These are phyloP conservation scores for Phortica okadai DNA, from an alignment of 2,888 invertebrate species.

Conservation along the genomic window DNA sequence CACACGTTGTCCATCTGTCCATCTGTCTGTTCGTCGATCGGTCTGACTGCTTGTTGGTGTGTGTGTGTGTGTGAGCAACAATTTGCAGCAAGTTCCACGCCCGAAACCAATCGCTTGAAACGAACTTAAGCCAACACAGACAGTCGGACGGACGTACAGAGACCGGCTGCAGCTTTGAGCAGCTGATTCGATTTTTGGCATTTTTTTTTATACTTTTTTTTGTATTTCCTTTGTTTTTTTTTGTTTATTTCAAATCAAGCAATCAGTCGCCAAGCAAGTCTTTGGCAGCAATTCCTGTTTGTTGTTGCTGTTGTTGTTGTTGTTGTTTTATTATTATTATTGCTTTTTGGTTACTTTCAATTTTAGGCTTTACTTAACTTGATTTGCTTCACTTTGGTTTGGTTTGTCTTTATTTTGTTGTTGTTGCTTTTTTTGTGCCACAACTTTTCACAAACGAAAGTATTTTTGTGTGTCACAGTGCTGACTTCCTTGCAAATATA, in stretches of 20 bases:
- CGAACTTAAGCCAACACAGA: no score
- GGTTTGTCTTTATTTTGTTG: constrained; percentile 24
- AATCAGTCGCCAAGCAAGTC: not conserved
- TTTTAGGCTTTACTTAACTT: constrained; percentile 5
- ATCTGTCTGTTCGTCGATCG: not conserved
- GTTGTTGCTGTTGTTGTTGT: not conserved
- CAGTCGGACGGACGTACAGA: no score
- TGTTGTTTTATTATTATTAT: constrained; percentile 3
- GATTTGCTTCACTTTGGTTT: constrained; percentile 24
- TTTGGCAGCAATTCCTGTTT: constrained; percentile 6
- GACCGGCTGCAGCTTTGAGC: not conserved
- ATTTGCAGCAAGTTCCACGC: not conserved
- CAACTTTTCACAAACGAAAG: constrained; percentile 23
- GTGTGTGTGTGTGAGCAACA: not conserved
- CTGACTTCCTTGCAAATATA: constrained; percentile 20
- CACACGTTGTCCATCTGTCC: not conserved
- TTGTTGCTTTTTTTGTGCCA: no score
- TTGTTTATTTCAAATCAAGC: not conserved
- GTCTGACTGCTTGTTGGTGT: not conserved
- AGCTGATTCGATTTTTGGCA: constrained; percentile 8
- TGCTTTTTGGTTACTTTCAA: constrained; percentile 15
- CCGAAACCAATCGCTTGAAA: not conserved
- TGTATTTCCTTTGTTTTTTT: not conserved
- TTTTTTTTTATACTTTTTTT: not conserved
- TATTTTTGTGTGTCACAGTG: constrained; percentile 28